Evolutionary conservation across 1,140 invertebrate genomes (phyloP).

Genomic region (Drosophila miranda): DNA sequence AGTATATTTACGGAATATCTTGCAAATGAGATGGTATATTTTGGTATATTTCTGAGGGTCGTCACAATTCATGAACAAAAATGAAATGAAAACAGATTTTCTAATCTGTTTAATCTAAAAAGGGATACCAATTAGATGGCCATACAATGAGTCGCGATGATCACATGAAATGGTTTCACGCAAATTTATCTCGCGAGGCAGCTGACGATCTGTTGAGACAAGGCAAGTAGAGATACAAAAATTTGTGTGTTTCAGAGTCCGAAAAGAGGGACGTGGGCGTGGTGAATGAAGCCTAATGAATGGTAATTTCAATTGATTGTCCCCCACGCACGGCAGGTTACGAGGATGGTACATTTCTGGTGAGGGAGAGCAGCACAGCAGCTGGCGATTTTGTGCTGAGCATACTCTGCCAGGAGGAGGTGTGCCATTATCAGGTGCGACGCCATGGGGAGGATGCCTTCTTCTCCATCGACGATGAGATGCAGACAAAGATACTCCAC

Average conservation of each 20-base stretch:
- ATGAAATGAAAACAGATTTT: neutral
- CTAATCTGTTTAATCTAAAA: constrained; percentile 5
- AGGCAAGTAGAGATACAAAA: constrained; percentile 42
- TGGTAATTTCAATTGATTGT: constrained; percentile 21
- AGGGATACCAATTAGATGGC: constrained; percentile 31
- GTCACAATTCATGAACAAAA: constrained; percentile 3
- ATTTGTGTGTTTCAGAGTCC: constrained; percentile 4
- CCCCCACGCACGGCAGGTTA: constrained; percentile 61
- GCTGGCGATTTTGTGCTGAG: constrained; percentile 95
- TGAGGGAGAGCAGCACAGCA: constrained; percentile 93
- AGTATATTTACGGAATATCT: too few relatives aligned
- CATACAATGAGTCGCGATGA: constrained; percentile 86
- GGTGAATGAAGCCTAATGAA: constrained; percentile 29
- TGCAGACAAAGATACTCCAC: constrained; percentile 87
- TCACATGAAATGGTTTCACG: constrained; percentile 92
- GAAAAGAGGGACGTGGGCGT: constrained; percentile 32
- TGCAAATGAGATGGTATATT: too few relatives aligned
- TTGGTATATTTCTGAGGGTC: too few relatives aligned
- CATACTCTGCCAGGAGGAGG: constrained; percentile 88
- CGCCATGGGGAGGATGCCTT: constrained; percentile 93
- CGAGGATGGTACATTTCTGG: constrained; percentile 91
- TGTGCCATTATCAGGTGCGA: constrained; percentile 93
- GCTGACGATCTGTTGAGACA: constrained; percentile 86
- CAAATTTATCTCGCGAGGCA: constrained; percentile 89
- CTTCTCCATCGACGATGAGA: constrained; percentile 93